phyloP scores from a whole-genome alignment of 2,888 invertebrate species.

The Metallyticus violacea region DNA sequence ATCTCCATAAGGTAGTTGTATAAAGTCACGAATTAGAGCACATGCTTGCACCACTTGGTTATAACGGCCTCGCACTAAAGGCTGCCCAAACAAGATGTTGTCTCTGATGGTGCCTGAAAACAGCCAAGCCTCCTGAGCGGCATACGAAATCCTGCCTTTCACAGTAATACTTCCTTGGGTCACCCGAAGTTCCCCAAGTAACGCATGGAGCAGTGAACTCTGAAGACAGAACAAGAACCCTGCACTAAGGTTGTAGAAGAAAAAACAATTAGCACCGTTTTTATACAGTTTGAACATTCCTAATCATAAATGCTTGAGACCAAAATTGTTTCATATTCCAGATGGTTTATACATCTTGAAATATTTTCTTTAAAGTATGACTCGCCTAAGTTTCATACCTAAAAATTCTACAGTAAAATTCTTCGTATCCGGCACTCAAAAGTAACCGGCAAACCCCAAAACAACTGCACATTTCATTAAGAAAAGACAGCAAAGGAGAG shows the following conservation, averaged over 20 bases:
- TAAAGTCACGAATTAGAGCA: constrained; percentile 64
- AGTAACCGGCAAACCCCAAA: too few relatives aligned
- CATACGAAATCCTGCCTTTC: constrained; percentile 64
- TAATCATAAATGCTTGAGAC: too few relatives aligned
- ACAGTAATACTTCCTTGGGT: constrained; percentile 58
- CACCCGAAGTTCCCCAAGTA: constrained; percentile 70
- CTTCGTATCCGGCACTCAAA: too few relatives aligned
- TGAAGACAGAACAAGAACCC: constrained; percentile 26
- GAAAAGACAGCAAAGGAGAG: too few relatives aligned
- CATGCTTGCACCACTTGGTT: constrained; percentile 58
- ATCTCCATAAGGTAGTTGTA: constrained; percentile 68
- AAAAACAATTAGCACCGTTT: too few relatives aligned
- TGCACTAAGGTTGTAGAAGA: background rate
- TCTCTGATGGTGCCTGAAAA: constrained; percentile 68
- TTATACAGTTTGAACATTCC: too few relatives aligned
- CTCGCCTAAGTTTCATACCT: too few relatives aligned
- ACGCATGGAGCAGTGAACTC: constrained; percentile 62
- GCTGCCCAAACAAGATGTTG: constrained; percentile 75
- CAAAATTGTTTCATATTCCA: too few relatives aligned
- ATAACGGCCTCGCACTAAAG: constrained; percentile 54
- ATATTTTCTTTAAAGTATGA: too few relatives aligned
- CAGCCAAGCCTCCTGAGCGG: constrained; percentile 78
- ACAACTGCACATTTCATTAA: too few relatives aligned
- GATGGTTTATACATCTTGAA: too few relatives aligned
- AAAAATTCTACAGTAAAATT: too few relatives aligned